Conservation (phyloP, 2,888 invertebrate genomes). For the Tetranychus truncatus region DNA sequence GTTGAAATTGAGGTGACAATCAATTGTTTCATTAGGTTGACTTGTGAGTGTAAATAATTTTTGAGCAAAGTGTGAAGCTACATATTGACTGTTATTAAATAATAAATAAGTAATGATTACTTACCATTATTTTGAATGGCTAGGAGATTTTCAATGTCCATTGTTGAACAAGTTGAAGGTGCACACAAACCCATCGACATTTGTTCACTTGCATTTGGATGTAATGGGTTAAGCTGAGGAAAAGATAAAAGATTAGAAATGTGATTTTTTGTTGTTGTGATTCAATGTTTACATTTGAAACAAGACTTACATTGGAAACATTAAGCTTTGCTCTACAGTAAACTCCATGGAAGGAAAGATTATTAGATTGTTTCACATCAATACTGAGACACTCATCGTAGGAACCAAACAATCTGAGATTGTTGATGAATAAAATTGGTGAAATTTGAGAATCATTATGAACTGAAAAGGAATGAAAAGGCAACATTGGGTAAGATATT, state of each 20-base stretch:
- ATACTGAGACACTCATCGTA: background rate
- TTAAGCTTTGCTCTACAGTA: conserved; percentile 6
- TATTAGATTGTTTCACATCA: background rate
- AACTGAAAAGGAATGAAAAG: too few species aligned
- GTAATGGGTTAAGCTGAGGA: background rate
- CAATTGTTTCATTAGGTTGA: background rate
- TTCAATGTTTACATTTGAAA: too few species aligned
- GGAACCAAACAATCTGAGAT: background rate
- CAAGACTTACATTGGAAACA: background rate
- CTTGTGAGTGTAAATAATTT: background rate
- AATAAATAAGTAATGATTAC: background rate
- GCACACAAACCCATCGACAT: background rate
- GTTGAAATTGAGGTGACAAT: background rate
- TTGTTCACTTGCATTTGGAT: background rate
- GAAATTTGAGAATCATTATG: background rate
- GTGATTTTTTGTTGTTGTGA: background rate
- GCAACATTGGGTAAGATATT: too few species aligned
- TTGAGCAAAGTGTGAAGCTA: background rate
- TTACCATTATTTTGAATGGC: background rate
- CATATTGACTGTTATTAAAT: background rate
- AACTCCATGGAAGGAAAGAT: background rate
- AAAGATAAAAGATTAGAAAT: background rate
- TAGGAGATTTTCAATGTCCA: background rate
- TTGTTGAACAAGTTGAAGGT: background rate
- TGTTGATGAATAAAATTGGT: background rate